These are phyloP conservation scores for Centropyge bicolor DNA, from an alignment of 2,797 vertebrate genomes.

Conservation along the genomic window DNA sequence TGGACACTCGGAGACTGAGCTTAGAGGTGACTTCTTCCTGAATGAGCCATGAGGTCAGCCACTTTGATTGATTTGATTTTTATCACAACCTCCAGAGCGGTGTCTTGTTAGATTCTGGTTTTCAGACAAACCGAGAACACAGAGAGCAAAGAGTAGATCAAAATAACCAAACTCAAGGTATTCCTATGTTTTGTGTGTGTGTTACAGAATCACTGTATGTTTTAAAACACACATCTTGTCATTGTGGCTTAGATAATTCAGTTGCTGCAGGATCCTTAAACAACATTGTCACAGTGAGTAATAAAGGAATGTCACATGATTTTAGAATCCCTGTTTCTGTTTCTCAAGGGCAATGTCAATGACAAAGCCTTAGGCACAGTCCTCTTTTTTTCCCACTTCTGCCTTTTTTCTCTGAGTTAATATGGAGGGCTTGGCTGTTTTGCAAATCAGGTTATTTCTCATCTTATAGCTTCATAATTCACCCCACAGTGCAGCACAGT, in stretches of 20 bases:
- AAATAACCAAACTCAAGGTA: slow-evolving; percentile 18
- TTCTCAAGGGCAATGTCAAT: slow-evolving; percentile 74
- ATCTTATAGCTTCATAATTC: slow-evolving; percentile 37
- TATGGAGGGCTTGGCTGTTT: slow-evolving; percentile 45
- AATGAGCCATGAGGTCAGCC: slow-evolving; percentile 71
- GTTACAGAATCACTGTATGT: slow-evolving; percentile 18
- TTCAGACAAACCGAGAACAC: slow-evolving; percentile 28
- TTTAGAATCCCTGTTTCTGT: slow-evolving; percentile 54
- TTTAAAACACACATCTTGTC: slow-evolving; percentile 2
- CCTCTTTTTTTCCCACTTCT: slow-evolving; percentile 28
- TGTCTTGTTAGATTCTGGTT: background rate
- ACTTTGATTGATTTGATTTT: slow-evolving; percentile 73
- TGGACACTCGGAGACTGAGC: slow-evolving; percentile 66
- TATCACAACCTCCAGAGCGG: slow-evolving; percentile 16
- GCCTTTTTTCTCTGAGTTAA: slow-evolving; percentile 57
- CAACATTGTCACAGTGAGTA: slow-evolving; percentile 39
- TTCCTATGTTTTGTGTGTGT: background rate
- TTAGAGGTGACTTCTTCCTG: slow-evolving; percentile 74
- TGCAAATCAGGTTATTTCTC: slow-evolving; percentile 57
- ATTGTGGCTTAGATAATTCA: background rate
- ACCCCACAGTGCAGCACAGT: slow-evolving; percentile 5
- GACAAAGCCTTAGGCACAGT: slow-evolving; percentile 60
- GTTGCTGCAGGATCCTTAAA: slow-evolving; percentile 35
- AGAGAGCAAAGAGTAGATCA: slow-evolving; percentile 4
- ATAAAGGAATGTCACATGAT: slow-evolving; percentile 59